Percentiles rank a stretch among this genome's conserved stretches.
Evolutionary conservation across 1,140 invertebrate species (phyloP).

Genomic region (Armadillidium nasatum): DNA sequence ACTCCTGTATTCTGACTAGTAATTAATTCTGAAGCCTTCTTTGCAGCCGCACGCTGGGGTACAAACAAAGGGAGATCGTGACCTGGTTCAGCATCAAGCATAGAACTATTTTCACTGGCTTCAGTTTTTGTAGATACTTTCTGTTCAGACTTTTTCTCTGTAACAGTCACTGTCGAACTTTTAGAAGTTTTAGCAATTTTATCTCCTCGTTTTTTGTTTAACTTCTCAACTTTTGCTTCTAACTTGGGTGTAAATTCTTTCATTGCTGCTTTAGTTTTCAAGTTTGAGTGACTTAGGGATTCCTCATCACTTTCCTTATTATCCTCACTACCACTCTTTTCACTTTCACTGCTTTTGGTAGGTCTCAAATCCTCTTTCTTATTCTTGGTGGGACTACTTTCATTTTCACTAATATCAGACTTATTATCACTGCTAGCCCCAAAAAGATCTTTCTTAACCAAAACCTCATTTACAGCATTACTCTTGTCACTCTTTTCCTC

Average conservation of each 20-base stretch:
- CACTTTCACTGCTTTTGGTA: conserved; percentile 48
- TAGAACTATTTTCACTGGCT: conserved; percentile 7
- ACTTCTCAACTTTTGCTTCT: conserved; percentile 38
- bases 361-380: conserved; percentile 33
- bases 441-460: conserved; percentile 45
- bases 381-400: conserved; percentile 13
- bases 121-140: conserved; percentile 29
- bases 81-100: conserved; percentile 1
- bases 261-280: conserved; percentile 44
- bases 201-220: conserved; percentile 32
- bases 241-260: conserved; percentile 64
- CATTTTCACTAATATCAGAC: conserved; percentile 47
- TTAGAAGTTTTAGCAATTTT: conserved; percentile 24
- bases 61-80: conserved; percentile 55
- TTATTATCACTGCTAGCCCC: conserved; percentile 52
- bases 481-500: conserved; percentile 30
- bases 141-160: conserved; percentile 24
- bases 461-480: conserved; percentile 17
- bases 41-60: conserved; percentile 83
- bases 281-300: conserved; percentile 33
- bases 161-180: conserved; percentile 17
- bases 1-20: conserved; percentile 42
- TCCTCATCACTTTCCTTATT: conserved; percentile 35
- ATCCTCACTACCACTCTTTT: conserved; percentile 52
- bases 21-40: conserved; percentile 67